A percentile compares a stretch with the other conserved stretches of the same genome.
Conservation (phyloP, 1,140 invertebrate species). For the Drosophila albomicans region DNA sequence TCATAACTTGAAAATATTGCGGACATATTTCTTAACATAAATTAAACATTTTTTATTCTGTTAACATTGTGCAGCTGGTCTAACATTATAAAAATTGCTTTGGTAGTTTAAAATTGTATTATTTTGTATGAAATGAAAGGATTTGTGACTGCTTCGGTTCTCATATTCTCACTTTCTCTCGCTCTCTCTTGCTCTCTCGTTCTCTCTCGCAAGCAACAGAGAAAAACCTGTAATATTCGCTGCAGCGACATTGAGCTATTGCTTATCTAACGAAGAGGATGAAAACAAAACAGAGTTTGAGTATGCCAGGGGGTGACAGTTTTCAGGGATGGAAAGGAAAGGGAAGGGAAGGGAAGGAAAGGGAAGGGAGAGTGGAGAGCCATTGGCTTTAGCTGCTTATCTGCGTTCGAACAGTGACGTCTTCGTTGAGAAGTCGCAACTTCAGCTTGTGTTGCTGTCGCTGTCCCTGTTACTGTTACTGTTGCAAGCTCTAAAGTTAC, state of each 20-base stretch:
- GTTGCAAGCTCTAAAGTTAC: constrained; percentile 66
- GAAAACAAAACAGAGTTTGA: neutral
- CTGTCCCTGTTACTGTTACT: constrained; percentile 18
- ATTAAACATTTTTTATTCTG: too few species aligned
- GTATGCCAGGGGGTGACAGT: neutral
- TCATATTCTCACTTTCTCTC: too few species aligned
- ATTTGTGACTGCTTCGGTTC: too few species aligned
- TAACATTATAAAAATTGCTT: too few species aligned
- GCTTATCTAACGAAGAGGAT: constrained; percentile 2
- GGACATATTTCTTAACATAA: too few species aligned
- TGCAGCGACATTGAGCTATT: neutral
- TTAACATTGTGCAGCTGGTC: too few species aligned
- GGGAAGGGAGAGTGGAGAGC: neutral
- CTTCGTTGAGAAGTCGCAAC: neutral
- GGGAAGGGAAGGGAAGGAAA: too few species aligned
- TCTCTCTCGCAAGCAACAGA: neutral
- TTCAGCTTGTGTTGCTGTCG: neutral
- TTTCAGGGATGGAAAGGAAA: neutral
- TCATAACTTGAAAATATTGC: too few species aligned
- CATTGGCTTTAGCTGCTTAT: constrained; percentile 69
- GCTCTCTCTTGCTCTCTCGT: neutral
- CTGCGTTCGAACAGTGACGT: constrained; percentile 63
- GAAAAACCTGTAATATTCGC: constrained; percentile 1
- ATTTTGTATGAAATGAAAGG: too few species aligned
- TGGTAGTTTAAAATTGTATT: too few species aligned